phyloP scores from a whole-genome alignment of 2,113 vertebrate species.

The Brevimyrus niger region DNA sequence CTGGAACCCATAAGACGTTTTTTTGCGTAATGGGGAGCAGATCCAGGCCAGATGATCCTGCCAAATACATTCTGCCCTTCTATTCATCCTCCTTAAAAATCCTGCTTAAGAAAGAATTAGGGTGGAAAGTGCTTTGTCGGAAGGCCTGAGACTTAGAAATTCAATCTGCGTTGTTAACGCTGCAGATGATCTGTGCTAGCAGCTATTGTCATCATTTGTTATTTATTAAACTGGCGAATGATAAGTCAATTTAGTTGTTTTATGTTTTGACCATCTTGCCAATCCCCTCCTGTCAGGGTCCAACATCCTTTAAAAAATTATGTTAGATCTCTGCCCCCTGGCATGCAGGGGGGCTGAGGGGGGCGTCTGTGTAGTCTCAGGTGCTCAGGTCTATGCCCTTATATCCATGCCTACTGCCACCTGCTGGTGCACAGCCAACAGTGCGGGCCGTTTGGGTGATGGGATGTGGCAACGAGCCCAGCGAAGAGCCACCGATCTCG shows the following conservation, averaged over 20 bases:
- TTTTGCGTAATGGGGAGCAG: neutral
- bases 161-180: neutral
- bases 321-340: neutral
- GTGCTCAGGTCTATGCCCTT: neutral
- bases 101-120: neutral
- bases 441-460: neutral
- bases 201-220: neutral
- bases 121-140: neutral
- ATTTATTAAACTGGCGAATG: neutral
- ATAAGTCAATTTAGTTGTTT: neutral
- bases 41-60: neutral
- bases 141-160: neutral
- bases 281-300: neutral
- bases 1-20: neutral
- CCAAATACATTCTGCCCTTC: neutral
- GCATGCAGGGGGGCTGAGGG: neutral
- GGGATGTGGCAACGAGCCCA: neutral
- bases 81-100: neutral
- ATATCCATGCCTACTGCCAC: neutral
- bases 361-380: neutral
- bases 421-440: neutral
- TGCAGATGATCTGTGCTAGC: neutral
- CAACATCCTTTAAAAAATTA: neutral
- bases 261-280: neutral
- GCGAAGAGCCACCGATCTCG: neutral